phyloP scores from a whole-genome alignment of 2,113 vertebrate species.

The Spizaetus ornatus region DNA sequence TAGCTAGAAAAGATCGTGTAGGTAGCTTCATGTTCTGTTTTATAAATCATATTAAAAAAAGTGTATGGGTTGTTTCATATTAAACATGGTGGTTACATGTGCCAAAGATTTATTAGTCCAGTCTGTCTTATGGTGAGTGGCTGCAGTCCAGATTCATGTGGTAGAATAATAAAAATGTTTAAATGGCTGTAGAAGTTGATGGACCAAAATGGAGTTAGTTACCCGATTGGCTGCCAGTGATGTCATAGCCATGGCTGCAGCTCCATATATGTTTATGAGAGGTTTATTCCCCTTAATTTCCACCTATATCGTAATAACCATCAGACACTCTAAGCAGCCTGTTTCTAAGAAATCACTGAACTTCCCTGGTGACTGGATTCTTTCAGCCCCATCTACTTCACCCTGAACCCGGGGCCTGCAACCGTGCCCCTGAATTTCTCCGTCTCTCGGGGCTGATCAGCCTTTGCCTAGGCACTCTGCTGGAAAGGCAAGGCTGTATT shows the following conservation, averaged over 20 bases:
- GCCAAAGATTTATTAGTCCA: constrained; percentile 68
- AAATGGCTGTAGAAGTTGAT: constrained; percentile 52
- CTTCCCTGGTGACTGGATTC: not conserved
- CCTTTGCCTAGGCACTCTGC: not conserved
- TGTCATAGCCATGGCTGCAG: constrained; percentile 24
- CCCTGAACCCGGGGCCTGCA: not conserved
- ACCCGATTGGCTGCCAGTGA: constrained; percentile 33
- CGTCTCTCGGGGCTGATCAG: not conserved
- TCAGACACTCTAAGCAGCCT: not conserved
- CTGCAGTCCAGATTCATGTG: constrained; percentile 62
- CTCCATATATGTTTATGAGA: constrained; percentile 26
- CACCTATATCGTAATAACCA: not conserved
- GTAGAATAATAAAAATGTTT: constrained; percentile 52
- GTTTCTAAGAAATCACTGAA: not conserved
- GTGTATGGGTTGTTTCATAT: constrained; percentile 31
- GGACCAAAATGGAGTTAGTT: constrained; percentile 41
- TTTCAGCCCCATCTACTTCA: not conserved
- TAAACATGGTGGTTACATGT: constrained; percentile 47
- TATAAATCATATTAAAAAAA: constrained; percentile 60
- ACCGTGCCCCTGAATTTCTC: not conserved
- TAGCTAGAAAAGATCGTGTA: constrained; percentile 23
- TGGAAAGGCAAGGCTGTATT: not conserved
- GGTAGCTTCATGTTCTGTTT: constrained; percentile 53
- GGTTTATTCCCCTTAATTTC: constrained; percentile 43
- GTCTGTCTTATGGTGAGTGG: constrained; percentile 52